Evolutionary conservation across 1,140 invertebrate genomes (phyloP).

Genomic region (Thaumetopoea pityocampa): DNA sequence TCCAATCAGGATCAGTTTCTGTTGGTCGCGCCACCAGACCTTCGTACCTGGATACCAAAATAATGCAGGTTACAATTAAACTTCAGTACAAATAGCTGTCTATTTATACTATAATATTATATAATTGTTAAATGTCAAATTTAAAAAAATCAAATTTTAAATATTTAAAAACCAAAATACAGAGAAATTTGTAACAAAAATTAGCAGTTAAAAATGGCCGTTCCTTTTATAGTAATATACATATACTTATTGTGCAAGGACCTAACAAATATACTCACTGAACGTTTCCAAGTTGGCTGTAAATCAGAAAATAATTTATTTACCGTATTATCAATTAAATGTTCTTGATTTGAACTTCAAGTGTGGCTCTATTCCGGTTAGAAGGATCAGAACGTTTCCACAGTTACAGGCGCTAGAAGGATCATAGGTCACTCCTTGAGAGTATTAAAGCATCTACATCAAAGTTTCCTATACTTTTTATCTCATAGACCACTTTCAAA

Average conservation of each 20-base stretch:
- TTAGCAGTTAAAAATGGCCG: no score
- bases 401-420: no score
- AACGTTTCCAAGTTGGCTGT: slow-evolving; percentile 73
- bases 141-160: slow-evolving; percentile 9
- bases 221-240: no score
- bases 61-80: not conserved
- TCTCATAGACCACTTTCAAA: no score
- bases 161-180: no score
- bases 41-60: slow-evolving; percentile 73
- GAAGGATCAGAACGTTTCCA: no score
- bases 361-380: no score
- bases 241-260: not conserved
- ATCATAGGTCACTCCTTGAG: no score
- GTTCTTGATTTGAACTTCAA: no score
- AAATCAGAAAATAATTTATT: slow-evolving; percentile 26
- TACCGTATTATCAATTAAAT: slow-evolving; percentile 7
- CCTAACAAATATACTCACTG: slow-evolving; percentile 43
- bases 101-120: not conserved
- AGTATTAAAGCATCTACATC: no score
- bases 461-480: no score
- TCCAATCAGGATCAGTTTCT: slow-evolving; percentile 86
- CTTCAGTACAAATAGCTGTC: not conserved
- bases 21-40: slow-evolving; percentile 87
- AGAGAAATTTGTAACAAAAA: no score
- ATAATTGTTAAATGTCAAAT: not conserved